A percentile compares a stretch with the other conserved stretches of the same genome.
These are phyloP conservation scores for Apus apus DNA, from an alignment of 2,113 vertebrate species.

Conservation along the genomic window DNA sequence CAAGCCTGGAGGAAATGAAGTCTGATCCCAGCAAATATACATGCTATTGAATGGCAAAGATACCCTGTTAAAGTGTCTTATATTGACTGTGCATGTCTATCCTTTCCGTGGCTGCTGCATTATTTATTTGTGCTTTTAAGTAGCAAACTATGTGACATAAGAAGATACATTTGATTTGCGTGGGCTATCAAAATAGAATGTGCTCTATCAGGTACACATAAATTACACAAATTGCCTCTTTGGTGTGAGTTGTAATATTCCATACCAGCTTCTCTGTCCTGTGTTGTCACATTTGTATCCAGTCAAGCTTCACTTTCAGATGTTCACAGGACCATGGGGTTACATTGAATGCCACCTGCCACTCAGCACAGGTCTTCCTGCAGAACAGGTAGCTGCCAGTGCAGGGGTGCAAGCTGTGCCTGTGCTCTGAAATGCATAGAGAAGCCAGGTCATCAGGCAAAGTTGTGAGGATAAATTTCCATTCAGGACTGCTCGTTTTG, in stretches of 20 bases:
- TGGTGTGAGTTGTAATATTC: not conserved
- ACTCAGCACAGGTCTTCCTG: not conserved
- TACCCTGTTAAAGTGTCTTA: not conserved
- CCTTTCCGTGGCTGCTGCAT: not conserved
- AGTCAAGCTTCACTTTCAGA: not conserved
- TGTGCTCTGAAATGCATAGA: not conserved
- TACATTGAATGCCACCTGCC: not conserved
- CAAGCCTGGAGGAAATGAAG: not conserved
- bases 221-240: not conserved
- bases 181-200: not conserved
- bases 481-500: not conserved
- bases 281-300: not conserved
- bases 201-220: not conserved
- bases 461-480: not conserved
- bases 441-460: not conserved
- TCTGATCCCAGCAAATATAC: not conserved
- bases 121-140: not conserved
- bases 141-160: not conserved
- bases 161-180: not conserved
- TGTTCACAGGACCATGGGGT: not conserved
- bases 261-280: not conserved
- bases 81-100: not conserved
- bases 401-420: not conserved
- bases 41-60: not conserved
- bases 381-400: not conserved